Conservation (phyloP, 2,113 vertebrate species). For the Actenoides hombroni region DNA sequence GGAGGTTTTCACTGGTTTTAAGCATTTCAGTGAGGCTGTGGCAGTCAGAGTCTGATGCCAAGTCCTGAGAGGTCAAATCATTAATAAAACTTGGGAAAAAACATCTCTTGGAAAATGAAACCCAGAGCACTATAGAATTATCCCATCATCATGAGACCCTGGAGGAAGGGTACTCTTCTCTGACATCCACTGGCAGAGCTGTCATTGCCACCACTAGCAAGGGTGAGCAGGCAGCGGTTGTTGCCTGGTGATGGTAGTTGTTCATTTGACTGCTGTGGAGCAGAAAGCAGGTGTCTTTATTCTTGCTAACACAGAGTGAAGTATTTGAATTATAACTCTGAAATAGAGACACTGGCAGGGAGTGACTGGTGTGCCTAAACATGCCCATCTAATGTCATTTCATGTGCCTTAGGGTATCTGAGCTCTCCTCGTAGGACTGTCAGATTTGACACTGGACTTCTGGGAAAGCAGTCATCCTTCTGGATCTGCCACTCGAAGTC, state of each 20-base stretch:
- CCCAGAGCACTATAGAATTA: background rate
- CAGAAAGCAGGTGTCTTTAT: background rate
- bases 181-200: background rate
- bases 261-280: background rate
- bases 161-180: background rate
- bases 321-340: background rate
- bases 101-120: background rate
- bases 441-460: background rate
- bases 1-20: background rate
- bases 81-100: background rate
- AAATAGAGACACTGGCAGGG: background rate
- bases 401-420: background rate
- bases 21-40: background rate
- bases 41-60: background rate
- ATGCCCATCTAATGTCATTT: background rate
- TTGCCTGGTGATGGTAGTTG: background rate
- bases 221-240: background rate
- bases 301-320: background rate
- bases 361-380: background rate
- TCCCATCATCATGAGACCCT: background rate
- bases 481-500: background rate
- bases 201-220: background rate
- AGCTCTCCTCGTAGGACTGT: background rate
- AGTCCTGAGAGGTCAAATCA: background rate
- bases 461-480: background rate